phyloP scores from a whole-genome alignment of 1,140 invertebrate genomes.

The Samia ricini region DNA sequence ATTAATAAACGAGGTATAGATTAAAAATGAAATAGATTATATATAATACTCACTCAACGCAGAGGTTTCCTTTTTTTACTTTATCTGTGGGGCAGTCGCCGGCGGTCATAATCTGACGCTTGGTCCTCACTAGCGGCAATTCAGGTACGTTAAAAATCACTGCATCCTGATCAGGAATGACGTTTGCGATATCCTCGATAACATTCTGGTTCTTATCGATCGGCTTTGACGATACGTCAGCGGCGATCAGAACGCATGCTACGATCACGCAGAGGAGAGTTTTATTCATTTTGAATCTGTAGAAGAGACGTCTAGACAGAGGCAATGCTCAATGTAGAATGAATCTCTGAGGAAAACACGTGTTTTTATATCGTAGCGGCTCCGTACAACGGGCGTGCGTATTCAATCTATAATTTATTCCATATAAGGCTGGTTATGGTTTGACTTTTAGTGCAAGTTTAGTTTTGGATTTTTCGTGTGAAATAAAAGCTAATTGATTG shows the following conservation, averaged over 20 bases:
- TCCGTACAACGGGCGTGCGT: too few relatives aligned
- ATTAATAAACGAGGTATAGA: too few relatives aligned
- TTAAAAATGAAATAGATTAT: too few relatives aligned
- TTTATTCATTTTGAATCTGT: neutral
- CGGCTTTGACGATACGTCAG: neutral
- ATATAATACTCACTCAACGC: slow-evolving; percentile 3
- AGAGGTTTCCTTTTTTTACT: neutral
- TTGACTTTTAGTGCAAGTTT: too few relatives aligned
- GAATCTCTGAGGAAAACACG: neutral
- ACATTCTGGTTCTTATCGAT: neutral
- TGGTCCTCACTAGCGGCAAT: neutral
- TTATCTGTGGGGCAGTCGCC: neutral
- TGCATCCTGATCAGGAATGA: neutral
- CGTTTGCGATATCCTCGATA: neutral
- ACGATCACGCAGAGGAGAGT: neutral
- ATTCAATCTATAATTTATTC: too few relatives aligned
- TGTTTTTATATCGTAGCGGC: neutral
- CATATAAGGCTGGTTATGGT: too few relatives aligned
- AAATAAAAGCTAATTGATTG: too few relatives aligned
- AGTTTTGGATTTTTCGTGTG: too few relatives aligned
- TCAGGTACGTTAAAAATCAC: neutral
- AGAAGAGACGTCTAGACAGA: neutral
- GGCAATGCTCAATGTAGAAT: neutral
- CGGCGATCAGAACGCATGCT: neutral
- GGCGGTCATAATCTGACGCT: neutral